Conservation (phyloP, 2,113 vertebrate species). For the Sapajus apella region DNA sequence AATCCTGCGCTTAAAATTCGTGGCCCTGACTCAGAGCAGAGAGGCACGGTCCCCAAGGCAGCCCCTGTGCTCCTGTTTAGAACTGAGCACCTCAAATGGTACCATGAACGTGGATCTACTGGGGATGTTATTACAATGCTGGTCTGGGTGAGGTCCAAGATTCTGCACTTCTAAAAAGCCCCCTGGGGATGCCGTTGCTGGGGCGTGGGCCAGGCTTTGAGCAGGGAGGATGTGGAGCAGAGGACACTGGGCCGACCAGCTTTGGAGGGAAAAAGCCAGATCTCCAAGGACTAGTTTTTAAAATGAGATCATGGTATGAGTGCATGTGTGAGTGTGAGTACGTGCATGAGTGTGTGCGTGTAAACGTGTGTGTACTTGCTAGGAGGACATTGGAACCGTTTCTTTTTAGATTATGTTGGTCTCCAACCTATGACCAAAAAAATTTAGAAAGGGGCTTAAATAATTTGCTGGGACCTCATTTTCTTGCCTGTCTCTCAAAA, state of each 20-base stretch:
- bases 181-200: neutral
- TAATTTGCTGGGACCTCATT: neutral
- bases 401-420: neutral
- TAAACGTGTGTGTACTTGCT: neutral
- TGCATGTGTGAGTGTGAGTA: no score
- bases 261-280: neutral
- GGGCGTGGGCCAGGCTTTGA: neutral
- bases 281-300: neutral
- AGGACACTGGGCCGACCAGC: neutral
- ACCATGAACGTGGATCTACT: neutral
- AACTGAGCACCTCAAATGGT: neutral
- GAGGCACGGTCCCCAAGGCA: neutral
- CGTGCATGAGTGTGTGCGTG: neutral
- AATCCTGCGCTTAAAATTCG: neutral
- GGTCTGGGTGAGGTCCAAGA: neutral
- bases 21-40: neutral
- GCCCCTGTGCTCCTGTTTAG: neutral
- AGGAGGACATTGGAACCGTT: neutral
- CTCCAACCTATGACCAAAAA: neutral
- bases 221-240: rapidly evolving
- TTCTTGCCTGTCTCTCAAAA: neutral
- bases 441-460: neutral
- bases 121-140: neutral
- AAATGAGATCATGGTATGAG: neutral
- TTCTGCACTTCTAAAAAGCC: neutral